Evolutionary conservation across 53 echinoderm and acorn worm species (phyloP), one percentile per base, ranked within the genome.

Genomic region (Luidia sarsii): DNA sequence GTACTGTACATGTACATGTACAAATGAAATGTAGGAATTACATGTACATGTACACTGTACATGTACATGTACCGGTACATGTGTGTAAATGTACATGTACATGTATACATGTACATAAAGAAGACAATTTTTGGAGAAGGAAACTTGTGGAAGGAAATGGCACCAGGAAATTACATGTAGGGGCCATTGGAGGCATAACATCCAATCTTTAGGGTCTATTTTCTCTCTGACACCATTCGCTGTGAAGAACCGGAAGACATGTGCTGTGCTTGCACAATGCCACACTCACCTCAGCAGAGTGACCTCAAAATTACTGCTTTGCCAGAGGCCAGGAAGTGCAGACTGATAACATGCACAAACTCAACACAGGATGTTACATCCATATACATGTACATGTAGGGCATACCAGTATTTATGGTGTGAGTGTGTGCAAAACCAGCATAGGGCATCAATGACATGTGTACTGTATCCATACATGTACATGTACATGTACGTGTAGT

Each of bases 401-500:
- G 13, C 7, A 6, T 43, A 43, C 43, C 13, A 13, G 6, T 53
- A 20, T 20, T 53, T 18, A 53, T 11, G 16, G 4, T 53, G 53
- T 20, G 20, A 53, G 7, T 9, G 15, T 20, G 18, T 16, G 18
- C 3, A 18, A 53, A 53, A 15, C 4, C 4, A 28, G 60, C 25
- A 25, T 4, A 28, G 29, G n/a, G n/a, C n/a, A n/a, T n/a, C n/a
- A n/a, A n/a, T n/a, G n/a, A n/a, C n/a, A n/a, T n/a, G n/a, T n/a
- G n/a, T n/a, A n/a, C n/a, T n/a, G n/a, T n/a, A n/a, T n/a, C n/a
- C n/a, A n/a, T 29, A 60, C 27, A 60, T 25, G 60, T 60, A 60
- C 31, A 60, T 29, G 60, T 60, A 29, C 60, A 60, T 60, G 60
- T 60, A 60, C 60, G 8, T 60, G 60, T 24, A 60, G 16, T 54